Evolutionary conservation across 2,888 invertebrate species (phyloP), one percentile per base, ranked within the genome.

Genomic region (Elmis aenea): DNA sequence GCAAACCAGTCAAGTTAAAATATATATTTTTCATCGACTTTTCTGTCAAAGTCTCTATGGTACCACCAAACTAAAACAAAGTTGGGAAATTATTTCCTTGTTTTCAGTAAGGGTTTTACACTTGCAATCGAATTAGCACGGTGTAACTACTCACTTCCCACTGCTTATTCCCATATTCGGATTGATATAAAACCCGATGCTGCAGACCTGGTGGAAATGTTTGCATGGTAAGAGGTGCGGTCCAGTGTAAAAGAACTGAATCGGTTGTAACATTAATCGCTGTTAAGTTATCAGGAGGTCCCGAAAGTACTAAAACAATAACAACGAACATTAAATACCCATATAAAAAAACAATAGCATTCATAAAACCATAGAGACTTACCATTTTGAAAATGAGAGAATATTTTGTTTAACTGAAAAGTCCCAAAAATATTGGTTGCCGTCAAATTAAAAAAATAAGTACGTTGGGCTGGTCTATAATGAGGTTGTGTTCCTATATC

Each of bases 371-470:
- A 24, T 24, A 32, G 15, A 29, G 40, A 60, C 59, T 52, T 59
- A 73, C 75, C 71, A 41, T 72, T 45, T 38, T 50, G 46, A 51
- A 66, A 81, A 56, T 84, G 81, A 50, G 81, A 72, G 40, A 83
- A 71, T 15, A 62, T 71, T 46, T 75, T 73, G 24, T 65, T 64
- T 51, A 76, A 71, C 13, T 56, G 59, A 10, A 60, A 66, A 14
- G 60, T 69, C 1, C 83, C 85, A 57, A 86, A 74, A 2, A 57
- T 55, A 66, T 86, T 89, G 6, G 59, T 65, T 9, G 76, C 75
- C n/a, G 59, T 71, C 26, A 89, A 58, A 8, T 64, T 64, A 50
- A 88, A 81, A 39, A 69, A 67, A 54, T 76, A 83, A 20, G 61
- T 60, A 29, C 66, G 61, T 38, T 72, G 69, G 1, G 69, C 64